Evolutionary conservation across 2,888 invertebrate species (phyloP).

Genomic region (Noctua fimbriata): DNA sequence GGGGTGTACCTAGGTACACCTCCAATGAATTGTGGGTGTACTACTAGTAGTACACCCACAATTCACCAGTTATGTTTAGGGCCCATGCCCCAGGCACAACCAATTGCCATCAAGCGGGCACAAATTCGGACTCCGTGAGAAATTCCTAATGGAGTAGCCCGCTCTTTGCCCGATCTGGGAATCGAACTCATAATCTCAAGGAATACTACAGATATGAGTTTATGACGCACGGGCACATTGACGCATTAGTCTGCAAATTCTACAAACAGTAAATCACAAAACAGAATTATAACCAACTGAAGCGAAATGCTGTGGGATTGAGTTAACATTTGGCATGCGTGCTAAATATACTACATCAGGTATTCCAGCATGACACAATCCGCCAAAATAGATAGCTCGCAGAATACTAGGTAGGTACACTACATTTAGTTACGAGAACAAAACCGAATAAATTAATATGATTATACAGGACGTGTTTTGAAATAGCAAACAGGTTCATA

Average conservation of each 20-base stretch:
- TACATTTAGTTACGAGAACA: conserved; percentile 32
- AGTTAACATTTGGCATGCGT: conserved; percentile 8
- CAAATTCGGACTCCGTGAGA: neutral
- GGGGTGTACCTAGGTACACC: neutral
- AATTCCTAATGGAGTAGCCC: neutral
- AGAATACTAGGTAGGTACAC: conserved; percentile 19
- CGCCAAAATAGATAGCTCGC: conserved; percentile 32
- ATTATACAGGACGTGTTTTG: conserved; percentile 40
- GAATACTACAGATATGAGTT: neutral
- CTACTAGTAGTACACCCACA: neutral
- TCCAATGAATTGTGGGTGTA: too few species aligned
- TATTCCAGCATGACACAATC: conserved; percentile 34
- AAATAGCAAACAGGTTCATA: conserved; percentile 45
- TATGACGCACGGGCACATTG: neutral
- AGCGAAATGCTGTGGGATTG: neutral
- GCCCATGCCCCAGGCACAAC: neutral
- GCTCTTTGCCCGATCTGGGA: neutral
- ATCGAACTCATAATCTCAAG: neutral
- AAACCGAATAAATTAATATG: conserved; percentile 52
- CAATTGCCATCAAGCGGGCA: neutral
- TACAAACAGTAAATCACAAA: neutral
- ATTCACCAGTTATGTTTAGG: neutral
- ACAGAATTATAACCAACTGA: neutral
- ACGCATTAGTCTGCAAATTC: neutral
- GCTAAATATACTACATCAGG: conserved; percentile 24